phyloP scores from a whole-genome alignment of 64 coral and sea anemone genomes.

The Stichodactyla helianthus region DNA sequence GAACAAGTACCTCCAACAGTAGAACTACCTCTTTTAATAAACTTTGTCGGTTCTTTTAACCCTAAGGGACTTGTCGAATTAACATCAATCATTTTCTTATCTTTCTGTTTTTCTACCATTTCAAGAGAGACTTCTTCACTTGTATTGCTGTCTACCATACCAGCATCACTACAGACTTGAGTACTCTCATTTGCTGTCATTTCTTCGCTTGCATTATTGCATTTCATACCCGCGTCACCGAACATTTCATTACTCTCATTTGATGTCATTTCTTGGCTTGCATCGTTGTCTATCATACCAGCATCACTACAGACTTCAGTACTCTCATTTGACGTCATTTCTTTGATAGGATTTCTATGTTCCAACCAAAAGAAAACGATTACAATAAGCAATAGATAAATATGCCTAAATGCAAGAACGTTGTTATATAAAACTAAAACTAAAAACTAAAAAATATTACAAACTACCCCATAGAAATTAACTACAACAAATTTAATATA shows the following conservation, averaged over 20 bases:
- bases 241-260: too few species aligned
- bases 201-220: background rate
- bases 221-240: too few species aligned
- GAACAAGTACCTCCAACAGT: background rate
- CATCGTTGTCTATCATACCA: too few species aligned
- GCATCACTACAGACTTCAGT: background rate
- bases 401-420: too few species aligned
- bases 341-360: background rate
- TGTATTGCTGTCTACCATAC: background rate
- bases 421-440: too few species aligned
- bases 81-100: background rate
- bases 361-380: too few species aligned
- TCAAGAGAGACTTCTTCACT: background rate
- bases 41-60: background rate
- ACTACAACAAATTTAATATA: too few species aligned
- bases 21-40: background rate
- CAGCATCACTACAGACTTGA: background rate
- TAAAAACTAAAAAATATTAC: too few species aligned
- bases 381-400: too few species aligned
- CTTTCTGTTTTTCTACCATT: background rate
- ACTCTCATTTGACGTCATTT: background rate
- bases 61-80: background rate
- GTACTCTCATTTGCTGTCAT: background rate
- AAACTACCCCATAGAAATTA: too few species aligned
- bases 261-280: too few species aligned